Base-by-base conservation (phyloP, 2,888 invertebrate genomes). In the Lasioglossum villosulum region DNA sequence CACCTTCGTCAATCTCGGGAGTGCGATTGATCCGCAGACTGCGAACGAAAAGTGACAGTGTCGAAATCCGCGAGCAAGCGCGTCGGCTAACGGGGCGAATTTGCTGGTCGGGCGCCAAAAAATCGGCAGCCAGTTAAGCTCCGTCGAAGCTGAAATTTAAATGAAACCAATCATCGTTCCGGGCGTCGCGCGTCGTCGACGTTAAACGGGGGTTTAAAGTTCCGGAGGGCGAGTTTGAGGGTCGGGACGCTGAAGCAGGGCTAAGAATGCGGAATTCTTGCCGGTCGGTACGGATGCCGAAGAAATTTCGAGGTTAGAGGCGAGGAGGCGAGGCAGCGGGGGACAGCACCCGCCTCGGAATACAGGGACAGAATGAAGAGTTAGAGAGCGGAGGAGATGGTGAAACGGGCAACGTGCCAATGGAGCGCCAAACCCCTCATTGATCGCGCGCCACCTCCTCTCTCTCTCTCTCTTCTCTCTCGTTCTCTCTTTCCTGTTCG, bases 401-500 rank as follows among this genome's bases (percentile, higher is more conserved):
- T 76, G 74, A 80, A 88, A 80, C 83, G 85, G 89, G 91, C 90
- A 90, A 78, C 83, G 76, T 90, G 91, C 91, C 92, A 92, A 88
- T 82, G 73, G 74, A 92, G 87, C 84, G 88, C 89, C 87, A 83
- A 91, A 87, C 81, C 84, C 83, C 82, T 92, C 89, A 92, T 92
- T 87, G 91, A 92, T 92, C 92, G 92, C 68, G 59, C 72, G 68
- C 80, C 78, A 79, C 63, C 83, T 79, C 84, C 75, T 63, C 82
- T 80, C 87, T 74, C 34, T 48, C 70, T 63, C 39, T 75, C 37
- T 81, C 27, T 76, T 19, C 75, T 48, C 73, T 78, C 80, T 70
- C n/a, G 77, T 82, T 78, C 56, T 39, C 80, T 66, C 76, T 76
- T 73, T 48, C 72, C 52, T 19, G 16, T 42, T 59, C 42, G 72